phyloP scores from a whole-genome alignment of 2,113 vertebrate species.

The Grammomys dolichurus region DNA sequence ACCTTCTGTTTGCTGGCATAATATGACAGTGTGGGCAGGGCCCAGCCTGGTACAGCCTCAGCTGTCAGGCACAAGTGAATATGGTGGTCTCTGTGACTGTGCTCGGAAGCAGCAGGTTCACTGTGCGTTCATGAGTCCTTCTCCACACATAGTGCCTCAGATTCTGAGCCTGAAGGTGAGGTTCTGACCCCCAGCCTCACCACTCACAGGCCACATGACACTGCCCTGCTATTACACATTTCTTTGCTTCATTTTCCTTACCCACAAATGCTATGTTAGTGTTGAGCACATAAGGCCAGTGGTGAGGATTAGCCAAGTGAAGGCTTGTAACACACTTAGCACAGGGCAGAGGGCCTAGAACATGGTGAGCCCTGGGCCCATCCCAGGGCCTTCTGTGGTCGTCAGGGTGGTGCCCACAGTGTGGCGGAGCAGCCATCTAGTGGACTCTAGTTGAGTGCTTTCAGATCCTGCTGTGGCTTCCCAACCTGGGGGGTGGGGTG shows the following conservation, averaged over 20 bases:
- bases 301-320: neutral
- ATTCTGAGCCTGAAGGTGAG: neutral
- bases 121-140: neutral
- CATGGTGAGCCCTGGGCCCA: neutral
- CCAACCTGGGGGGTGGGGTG: neutral
- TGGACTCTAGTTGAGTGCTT: neutral
- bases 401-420: neutral
- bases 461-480: constrained; percentile 6
- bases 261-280: neutral
- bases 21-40: neutral
- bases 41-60: neutral
- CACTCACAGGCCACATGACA: neutral
- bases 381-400: neutral
- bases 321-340: constrained; percentile 1
- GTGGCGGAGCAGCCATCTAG: neutral
- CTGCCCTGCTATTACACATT: neutral
- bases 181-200: neutral
- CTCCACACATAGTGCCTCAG: fast-evolving
- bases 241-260: constrained; percentile 44
- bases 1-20: neutral
- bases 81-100: neutral
- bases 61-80: neutral
- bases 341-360: neutral
- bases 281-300: neutral
- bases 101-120: neutral